phyloP scores from a whole-genome alignment of 2,113 vertebrate species.

The Sinocyclocheilus grahami region DNA sequence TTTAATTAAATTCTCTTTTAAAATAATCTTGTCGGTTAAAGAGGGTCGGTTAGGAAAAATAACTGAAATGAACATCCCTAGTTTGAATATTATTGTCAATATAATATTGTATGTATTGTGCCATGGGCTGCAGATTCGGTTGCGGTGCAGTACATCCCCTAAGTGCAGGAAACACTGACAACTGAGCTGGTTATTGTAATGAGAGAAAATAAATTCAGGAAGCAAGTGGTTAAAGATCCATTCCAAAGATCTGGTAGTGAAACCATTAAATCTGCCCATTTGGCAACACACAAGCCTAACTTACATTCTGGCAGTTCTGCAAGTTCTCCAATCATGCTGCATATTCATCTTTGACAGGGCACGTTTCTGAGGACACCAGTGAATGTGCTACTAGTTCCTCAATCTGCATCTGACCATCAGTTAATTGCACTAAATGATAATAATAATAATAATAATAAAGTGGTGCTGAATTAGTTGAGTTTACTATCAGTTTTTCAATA shows the following conservation, averaged over 20 bases:
- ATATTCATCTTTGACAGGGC: slow-evolving; percentile 33
- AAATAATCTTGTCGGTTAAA: too few relatives aligned
- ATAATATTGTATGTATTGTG: not conserved
- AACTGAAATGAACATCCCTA: too few relatives aligned
- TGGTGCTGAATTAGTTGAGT: not conserved
- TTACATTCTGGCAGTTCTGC: slow-evolving; percentile 11
- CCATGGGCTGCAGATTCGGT: not conserved
- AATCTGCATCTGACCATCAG: not conserved
- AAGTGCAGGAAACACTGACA: not conserved
- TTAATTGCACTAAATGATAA: not conserved
- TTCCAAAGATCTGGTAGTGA: slow-evolving; percentile 16
- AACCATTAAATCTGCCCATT: slow-evolving; percentile 50
- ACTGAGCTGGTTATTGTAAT: not conserved
- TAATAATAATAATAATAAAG: not conserved
- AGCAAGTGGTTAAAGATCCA: not conserved
- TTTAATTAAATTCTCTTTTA: too few relatives aligned
- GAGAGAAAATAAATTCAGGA: not conserved
- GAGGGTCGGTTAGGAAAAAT: too few relatives aligned
- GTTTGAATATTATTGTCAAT: not conserved
- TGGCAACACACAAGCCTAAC: slow-evolving; percentile 36
- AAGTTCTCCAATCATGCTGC: slow-evolving; percentile 14
- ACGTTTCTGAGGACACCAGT: too few relatives aligned
- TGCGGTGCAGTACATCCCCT: not conserved
- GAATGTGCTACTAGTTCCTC: slow-evolving; percentile 33
- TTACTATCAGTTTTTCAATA: not conserved